phyloP scores from a whole-genome alignment of 2,888 invertebrate genomes.

The Luperina testacea region DNA sequence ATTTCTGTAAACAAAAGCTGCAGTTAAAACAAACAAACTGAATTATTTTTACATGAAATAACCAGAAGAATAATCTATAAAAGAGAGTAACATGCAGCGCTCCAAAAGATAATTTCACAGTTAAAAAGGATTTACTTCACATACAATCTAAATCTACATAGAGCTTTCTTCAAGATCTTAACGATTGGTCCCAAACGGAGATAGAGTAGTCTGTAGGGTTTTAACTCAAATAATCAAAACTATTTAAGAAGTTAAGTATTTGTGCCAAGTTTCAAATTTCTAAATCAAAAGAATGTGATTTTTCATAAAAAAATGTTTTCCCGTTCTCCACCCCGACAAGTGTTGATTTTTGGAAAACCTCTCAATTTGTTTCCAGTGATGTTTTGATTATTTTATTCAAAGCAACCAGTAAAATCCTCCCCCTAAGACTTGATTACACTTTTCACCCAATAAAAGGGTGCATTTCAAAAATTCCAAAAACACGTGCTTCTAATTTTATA shows the following conservation, averaged over 20 bases:
- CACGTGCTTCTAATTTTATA: background rate
- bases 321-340: background rate
- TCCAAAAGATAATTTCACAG: background rate
- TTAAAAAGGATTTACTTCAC: background rate
- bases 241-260: too few relatives aligned
- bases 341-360: background rate
- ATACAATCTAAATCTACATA: background rate
- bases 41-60: slow-evolving; percentile 1
- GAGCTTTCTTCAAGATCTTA: background rate
- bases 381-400: background rate
- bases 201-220: background rate
- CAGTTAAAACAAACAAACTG: background rate
- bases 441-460: background rate
- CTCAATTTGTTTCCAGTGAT: background rate
- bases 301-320: background rate
- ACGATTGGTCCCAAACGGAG: background rate
- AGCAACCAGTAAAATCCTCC: background rate
- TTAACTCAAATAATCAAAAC: background rate
- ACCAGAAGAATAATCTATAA: background rate
- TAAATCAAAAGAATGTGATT: background rate
- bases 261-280: background rate
- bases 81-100: background rate
- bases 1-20: slow-evolving; percentile 27
- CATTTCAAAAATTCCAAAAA: background rate
- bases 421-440: background rate